Percentiles rank a stretch among this genome's conserved stretches.
Evolutionary conservation across 2,888 invertebrate species (phyloP).

Genomic region (Danaus chrysippus): DNA sequence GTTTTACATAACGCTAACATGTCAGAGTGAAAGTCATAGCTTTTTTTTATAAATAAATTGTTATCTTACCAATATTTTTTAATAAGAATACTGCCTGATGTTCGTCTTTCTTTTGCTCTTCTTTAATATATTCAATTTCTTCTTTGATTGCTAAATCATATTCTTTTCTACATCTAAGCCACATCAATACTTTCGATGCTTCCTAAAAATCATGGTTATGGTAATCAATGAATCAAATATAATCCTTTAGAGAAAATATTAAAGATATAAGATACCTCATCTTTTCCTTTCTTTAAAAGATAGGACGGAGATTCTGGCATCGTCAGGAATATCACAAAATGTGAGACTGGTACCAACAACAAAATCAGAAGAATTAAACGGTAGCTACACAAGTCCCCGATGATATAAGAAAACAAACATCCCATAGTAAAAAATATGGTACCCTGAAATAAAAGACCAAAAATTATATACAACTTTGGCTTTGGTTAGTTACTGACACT

Average conservation of each 20-base stretch:
- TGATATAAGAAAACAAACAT: no score
- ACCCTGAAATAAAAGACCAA: no score
- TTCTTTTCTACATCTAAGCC: constrained; percentile 58
- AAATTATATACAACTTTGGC: no score
- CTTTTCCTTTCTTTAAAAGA: constrained; percentile 59
- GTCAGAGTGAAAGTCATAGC: not conserved
- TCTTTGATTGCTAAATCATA: constrained; percentile 39
- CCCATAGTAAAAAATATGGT: no score
- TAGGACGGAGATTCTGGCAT: constrained; percentile 82
- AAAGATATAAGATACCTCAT: constrained; percentile 51
- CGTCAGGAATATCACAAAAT: constrained; percentile 64
- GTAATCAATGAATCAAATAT: not conserved
- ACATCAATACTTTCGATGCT: constrained; percentile 53
- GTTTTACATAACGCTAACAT: not conserved
- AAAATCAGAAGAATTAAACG: constrained; percentile 71
- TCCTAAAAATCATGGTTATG: constrained; percentile 40
- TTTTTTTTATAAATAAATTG: not conserved
- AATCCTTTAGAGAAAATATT: not conserved
- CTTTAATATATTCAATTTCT: constrained; percentile 50
- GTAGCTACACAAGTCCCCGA: constrained; percentile 44
- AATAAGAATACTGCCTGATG: constrained; percentile 48
- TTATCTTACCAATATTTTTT: constrained; percentile 52
- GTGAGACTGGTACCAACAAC: constrained; percentile 64
- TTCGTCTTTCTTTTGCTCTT: constrained; percentile 55
- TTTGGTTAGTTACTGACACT: no score